A percentile compares a stretch with the other conserved stretches of the same genome.
Evolutionary conservation across 30 jellyfish, hydroid and myxozoan species (phyloP).

Genomic region (Hydractinia echinata): DNA sequence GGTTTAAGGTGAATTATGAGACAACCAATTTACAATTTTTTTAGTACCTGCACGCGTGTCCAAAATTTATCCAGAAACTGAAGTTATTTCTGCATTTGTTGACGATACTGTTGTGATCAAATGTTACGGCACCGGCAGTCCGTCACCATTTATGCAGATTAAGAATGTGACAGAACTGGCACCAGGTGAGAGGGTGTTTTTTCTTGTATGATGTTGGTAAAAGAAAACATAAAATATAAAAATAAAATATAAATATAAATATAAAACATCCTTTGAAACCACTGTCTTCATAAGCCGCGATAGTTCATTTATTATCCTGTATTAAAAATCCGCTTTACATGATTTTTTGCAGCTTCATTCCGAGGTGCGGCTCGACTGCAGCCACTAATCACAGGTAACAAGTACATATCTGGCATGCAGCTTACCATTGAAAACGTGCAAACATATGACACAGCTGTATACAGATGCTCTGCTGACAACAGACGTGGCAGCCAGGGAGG

Average conservation of each 20-base stretch:
- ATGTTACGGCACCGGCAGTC: conserved; percentile 82
- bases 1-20: not conserved
- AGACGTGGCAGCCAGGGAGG: conserved; percentile 13
- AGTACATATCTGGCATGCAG: conserved; percentile 18
- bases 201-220: not conserved
- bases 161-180: conserved; percentile 31
- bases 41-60: conserved; percentile 69
- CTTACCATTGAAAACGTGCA: conserved; percentile 21
- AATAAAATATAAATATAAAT: not conserved
- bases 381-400: conserved; percentile 30
- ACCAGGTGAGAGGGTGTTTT: not conserved
- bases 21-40: not conserved
- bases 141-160: conserved; percentile 54
- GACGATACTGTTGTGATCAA: conserved; percentile 67
- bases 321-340: not conserved
- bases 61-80: conserved; percentile 46
- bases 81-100: conserved; percentile 30
- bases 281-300: not conserved
- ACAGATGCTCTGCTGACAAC: conserved; percentile 29
- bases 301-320: not conserved
- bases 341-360: not conserved
- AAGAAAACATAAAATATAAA: not conserved
- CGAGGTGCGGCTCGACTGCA: conserved; percentile 6
- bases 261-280: not conserved
- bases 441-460: conserved; percentile 15